phyloP scores from a whole-genome alignment of 1,140 invertebrate species.

The Phymorhynchus buccinoides region DNA sequence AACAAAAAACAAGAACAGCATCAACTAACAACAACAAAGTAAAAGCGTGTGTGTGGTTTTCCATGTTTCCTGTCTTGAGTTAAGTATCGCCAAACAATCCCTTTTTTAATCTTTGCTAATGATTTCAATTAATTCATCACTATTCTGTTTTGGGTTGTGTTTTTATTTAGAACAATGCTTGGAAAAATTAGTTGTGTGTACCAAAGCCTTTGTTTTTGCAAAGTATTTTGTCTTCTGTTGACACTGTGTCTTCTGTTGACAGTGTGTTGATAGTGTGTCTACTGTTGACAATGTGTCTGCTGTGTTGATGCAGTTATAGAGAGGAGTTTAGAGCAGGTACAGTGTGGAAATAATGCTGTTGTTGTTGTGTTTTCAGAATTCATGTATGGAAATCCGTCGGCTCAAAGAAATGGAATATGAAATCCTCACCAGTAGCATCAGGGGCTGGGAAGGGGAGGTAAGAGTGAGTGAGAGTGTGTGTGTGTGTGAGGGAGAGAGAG shows the following conservation, averaged over 20 bases:
- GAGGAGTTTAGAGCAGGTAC: background rate
- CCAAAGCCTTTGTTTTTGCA: no score
- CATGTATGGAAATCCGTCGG: slow-evolving; percentile 87
- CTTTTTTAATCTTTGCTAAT: background rate
- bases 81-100: no score
- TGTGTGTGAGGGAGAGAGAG: background rate
- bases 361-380: slow-evolving; percentile 78
- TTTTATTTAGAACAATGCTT: background rate
- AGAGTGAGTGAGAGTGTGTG: slow-evolving; percentile 36
- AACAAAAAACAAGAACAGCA: no score
- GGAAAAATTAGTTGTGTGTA: background rate
- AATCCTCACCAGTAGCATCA: slow-evolving; percentile 91
- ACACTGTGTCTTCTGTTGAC: no score
- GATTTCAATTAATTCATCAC: slow-evolving; percentile 23
- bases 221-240: no score
- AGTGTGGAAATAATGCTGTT: slow-evolving; percentile 9
- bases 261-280: no score
- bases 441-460: slow-evolving; percentile 94
- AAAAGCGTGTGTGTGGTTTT: no score
- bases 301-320: no score
- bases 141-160: slow-evolving; percentile 13
- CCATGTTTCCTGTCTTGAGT: no score
- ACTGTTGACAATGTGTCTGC: no score
- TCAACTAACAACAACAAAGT: no score
- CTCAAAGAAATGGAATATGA: slow-evolving; percentile 97